These are phyloP conservation scores for Drosophila prosaltans DNA, from an alignment of 1,140 invertebrate species.

Conservation along the genomic window DNA sequence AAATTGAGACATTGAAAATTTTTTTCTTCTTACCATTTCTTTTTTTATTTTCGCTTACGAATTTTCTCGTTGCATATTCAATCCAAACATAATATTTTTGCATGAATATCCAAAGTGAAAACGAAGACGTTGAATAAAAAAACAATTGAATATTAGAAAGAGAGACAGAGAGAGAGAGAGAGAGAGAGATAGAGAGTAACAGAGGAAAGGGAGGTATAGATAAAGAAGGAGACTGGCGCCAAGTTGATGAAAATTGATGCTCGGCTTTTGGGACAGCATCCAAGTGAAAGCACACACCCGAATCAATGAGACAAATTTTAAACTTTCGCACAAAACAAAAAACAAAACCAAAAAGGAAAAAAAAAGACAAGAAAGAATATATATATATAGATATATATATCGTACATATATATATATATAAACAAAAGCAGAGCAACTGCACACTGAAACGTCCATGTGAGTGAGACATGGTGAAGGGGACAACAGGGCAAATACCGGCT, in stretches of 20 bases:
- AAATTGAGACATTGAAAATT: constrained; percentile 5
- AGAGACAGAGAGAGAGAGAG: too few species aligned
- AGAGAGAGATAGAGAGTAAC: too few species aligned
- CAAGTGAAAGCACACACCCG: constrained; percentile 44
- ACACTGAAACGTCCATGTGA: constrained; percentile 2
- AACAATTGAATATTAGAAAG: constrained; percentile 65
- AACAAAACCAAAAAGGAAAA: constrained; percentile 38
- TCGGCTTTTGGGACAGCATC: constrained; percentile 67
- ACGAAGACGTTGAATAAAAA: constrained; percentile 11
- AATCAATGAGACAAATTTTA: constrained; percentile 54
- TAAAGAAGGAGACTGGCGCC: constrained; percentile 60
- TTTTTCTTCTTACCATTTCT: not conserved
- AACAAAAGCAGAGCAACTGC: not conserved
- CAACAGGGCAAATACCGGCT: too few species aligned
- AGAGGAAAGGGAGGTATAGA: too few species aligned
- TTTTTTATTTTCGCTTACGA: not conserved
- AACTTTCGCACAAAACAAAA: constrained; percentile 53
- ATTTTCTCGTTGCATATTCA: not conserved
- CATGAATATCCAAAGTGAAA: constrained; percentile 11
- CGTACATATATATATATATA: not conserved
- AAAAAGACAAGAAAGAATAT: constrained; percentile 28
- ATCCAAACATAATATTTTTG: constrained; percentile 10
- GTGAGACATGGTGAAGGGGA: not conserved
- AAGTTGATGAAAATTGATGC: constrained; percentile 78
- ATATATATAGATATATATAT: too few species aligned